Conservation (phyloP, 2,888 invertebrate genomes). For the Artemia sinica region DNA sequence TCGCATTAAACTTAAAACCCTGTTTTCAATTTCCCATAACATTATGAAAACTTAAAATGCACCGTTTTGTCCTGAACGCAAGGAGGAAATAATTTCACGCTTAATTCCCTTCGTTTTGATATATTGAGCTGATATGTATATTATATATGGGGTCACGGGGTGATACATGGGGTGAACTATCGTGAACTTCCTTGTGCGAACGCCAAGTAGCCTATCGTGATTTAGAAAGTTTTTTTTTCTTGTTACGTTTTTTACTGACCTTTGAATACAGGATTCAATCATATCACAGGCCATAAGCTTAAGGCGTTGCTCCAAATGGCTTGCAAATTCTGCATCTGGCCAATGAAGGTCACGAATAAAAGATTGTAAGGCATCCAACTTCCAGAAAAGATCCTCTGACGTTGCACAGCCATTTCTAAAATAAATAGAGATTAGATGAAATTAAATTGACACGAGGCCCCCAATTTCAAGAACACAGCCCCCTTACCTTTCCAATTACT, state of each 20-base stretch:
- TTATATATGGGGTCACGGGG: not conserved
- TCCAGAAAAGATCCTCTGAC: constrained; percentile 97
- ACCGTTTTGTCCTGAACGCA: too few species aligned
- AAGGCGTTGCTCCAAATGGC: constrained; percentile 84
- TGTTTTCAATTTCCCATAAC: too few species aligned
- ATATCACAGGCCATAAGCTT: constrained; percentile 97
- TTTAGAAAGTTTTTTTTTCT: not conserved
- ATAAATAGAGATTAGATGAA: constrained; percentile 23
- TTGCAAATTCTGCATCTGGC: constrained; percentile 94
- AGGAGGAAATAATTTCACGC: too few species aligned
- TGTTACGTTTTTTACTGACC: constrained; percentile 30
- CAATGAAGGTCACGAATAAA: constrained; percentile 95
- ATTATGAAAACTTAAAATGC: too few species aligned
- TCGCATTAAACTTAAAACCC: too few species aligned
- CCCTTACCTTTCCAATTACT: too few species aligned
- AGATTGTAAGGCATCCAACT: constrained; percentile 89
- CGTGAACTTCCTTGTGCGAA: too few species aligned
- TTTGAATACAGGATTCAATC: constrained; percentile 93
- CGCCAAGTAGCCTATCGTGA: not conserved
- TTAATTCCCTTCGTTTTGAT: too few species aligned
- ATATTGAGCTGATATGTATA: too few species aligned
- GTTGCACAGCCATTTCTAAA: constrained; percentile 85
- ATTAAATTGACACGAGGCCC: too few species aligned
- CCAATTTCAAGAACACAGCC: too few species aligned
- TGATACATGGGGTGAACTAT: not conserved